Base-by-base conservation (phyloP, 2,113 vertebrate species). In the Toxotes chatareus region DNA sequence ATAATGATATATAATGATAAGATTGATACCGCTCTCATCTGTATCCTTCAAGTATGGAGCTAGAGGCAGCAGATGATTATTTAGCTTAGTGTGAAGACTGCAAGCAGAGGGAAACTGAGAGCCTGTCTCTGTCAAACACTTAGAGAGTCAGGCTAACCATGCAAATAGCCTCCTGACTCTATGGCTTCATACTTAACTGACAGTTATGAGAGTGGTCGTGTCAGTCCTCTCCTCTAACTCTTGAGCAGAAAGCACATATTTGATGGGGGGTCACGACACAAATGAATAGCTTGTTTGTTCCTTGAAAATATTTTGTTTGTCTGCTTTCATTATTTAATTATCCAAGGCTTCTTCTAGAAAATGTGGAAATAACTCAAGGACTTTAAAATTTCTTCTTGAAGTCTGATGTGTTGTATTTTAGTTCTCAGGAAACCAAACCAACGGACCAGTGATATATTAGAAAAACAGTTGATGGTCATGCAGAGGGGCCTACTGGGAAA, bases 311-410 rank as follows among this genome's bases (percentile, higher is more conserved):
- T 11, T 23, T 19, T 27, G 16, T 21, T 60, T 60, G 10, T 60
- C 34, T 57, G 68, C 27, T 46, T 36, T 72, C n/a, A 32, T 62
- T 47, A 60, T 60, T 47, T 46, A 62, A n/a, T 31, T 38, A 13
- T 19, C 17, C 12, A 16, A 3, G n/a, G 59, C 3, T 51, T 11
- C 14, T 36, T 19, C 61, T 56, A 27, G 27, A 27, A 27, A 27
- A 27, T 27, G 27, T 27, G 16, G 16, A 40, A 9, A 7, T 9
- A 40, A 46, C 44, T 14, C 44, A 5, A n/a, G 51, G 19, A n/a
- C 13, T 2, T 8, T 7, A 8, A 14, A 13, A 46, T 46, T 46
- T 53, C 5, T 21, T 21, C 21, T 51, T 21, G 8, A 51, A 21
- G 49, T 21, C 19, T 19, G 7, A 8, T 51, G 27, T 27, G 27